Evolutionary conservation across 2,888 invertebrate genomes (phyloP).

Genomic region (Sussaba pulchella): DNA sequence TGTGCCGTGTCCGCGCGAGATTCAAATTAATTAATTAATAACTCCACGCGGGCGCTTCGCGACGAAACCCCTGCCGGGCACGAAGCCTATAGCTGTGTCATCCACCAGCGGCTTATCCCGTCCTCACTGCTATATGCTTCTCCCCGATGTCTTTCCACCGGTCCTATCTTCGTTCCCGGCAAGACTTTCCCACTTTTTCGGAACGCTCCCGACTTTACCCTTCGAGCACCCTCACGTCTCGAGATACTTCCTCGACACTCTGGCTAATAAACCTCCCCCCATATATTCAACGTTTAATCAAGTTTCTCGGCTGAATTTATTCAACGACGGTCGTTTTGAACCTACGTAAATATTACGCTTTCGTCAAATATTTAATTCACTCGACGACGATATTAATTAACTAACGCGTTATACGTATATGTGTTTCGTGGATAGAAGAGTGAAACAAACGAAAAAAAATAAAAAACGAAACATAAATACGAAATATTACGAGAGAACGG

Average conservation of each 20-base stretch:
- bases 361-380: slow-evolving; percentile 1
- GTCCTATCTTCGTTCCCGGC: background rate
- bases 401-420: no score
- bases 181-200: slow-evolving; percentile 20
- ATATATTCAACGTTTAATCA: slow-evolving; percentile 8
- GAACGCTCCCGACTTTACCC: background rate
- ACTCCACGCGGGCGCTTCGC: slow-evolving; percentile 59
- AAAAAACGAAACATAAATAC: no score
- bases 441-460: no score
- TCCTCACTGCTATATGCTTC: background rate
- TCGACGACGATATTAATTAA: slow-evolving; percentile 7
- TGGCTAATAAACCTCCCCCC: slow-evolving; percentile 24
- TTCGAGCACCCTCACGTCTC: slow-evolving; percentile 31
- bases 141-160: background rate
- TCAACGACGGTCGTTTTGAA: background rate
- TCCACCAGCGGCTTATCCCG: background rate
- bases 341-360: background rate
- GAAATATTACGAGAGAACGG: background rate
- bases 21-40: slow-evolving; percentile 77
- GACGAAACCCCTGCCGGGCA: slow-evolving; percentile 12
- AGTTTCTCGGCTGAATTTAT: background rate
- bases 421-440: no score
- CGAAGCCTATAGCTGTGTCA: background rate
- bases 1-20: slow-evolving; percentile 65
- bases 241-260: slow-evolving; percentile 32